phyloP scores from a whole-genome alignment of 2,888 invertebrate genomes.

The Drosophila cyrtoloma region DNA sequence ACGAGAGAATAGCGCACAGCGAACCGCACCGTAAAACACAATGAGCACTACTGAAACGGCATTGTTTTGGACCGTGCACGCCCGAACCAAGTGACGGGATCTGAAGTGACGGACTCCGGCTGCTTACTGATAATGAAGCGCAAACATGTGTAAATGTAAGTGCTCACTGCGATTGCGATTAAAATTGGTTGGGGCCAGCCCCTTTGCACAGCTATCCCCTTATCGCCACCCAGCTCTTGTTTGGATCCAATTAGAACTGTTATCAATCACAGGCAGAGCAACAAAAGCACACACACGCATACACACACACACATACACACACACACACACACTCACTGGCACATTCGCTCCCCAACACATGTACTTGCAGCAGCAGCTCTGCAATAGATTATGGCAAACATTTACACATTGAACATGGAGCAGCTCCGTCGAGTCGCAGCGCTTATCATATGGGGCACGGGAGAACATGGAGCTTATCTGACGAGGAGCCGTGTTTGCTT shows the following conservation, averaged over 20 bases:
- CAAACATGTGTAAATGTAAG: conserved; percentile 76
- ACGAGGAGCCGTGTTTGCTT: conserved; percentile 38
- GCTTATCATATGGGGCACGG: conserved; percentile 66
- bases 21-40: conserved; percentile 55
- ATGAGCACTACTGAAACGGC: conserved; percentile 62
- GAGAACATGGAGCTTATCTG: conserved; percentile 57
- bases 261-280: conserved; percentile 59
- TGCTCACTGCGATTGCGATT: conserved; percentile 72
- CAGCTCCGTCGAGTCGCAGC: conserved; percentile 17
- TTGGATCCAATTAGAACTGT: conserved; percentile 70
- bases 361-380: conserved; percentile 15
- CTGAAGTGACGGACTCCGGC: conserved; percentile 21
- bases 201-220: conserved; percentile 4
- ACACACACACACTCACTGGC: conserved; percentile 16
- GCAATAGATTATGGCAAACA: conserved; percentile 63
- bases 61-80: conserved; percentile 39
- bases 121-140: conserved; percentile 63
- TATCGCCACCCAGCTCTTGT: conserved; percentile 37
- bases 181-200: conserved; percentile 46
- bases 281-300: conserved; percentile 12
- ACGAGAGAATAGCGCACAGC: conserved; percentile 3
- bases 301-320: conserved; percentile 5
- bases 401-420: conserved; percentile 44
- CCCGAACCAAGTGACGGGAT: conserved; percentile 41
- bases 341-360: conserved; percentile 1